phyloP scores from a whole-genome alignment of 2,113 vertebrate species.

The Poeciliopsis turrubarensis region DNA sequence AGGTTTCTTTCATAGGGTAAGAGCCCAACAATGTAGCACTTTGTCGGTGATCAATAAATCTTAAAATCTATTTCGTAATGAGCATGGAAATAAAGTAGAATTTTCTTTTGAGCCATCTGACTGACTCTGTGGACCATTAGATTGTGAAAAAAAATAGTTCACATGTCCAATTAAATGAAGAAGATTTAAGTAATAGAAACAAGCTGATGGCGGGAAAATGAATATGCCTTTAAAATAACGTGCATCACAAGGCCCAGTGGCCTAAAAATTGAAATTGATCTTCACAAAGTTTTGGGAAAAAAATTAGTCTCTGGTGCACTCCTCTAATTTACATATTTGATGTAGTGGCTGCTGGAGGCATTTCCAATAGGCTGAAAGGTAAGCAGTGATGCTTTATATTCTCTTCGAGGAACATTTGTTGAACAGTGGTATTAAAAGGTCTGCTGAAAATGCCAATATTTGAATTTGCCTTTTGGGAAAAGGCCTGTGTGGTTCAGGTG shows the following conservation, averaged over 20 bases:
- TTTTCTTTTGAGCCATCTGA: no score
- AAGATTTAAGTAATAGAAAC: background rate
- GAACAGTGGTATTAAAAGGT: constrained; percentile 22
- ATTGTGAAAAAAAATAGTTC: background rate
- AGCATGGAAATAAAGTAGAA: no score
- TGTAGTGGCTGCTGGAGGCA: constrained; percentile 17
- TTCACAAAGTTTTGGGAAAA: background rate
- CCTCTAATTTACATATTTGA: constrained; percentile 47
- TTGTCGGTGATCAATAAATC: no score
- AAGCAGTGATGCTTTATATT: constrained; percentile 15
- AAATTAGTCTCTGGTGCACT: background rate
- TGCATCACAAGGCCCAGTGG: background rate
- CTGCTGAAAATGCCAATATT: constrained; percentile 14
- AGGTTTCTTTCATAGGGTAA: no score
- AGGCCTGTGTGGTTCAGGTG: constrained; percentile 6
- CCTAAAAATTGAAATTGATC: background rate
- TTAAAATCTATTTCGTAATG: no score
- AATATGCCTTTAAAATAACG: background rate
- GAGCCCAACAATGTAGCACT: no score
- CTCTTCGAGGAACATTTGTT: constrained; percentile 30
- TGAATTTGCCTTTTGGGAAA: constrained; percentile 16
- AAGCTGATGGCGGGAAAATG: background rate
- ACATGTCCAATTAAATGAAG: background rate
- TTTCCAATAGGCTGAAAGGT: constrained; percentile 6
- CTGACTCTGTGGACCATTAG: background rate